A percentile compares a stretch with the other conserved stretches of the same genome.
Conservation (phyloP, 2,888 invertebrate genomes). For the Bembecia ichneumoniformis region DNA sequence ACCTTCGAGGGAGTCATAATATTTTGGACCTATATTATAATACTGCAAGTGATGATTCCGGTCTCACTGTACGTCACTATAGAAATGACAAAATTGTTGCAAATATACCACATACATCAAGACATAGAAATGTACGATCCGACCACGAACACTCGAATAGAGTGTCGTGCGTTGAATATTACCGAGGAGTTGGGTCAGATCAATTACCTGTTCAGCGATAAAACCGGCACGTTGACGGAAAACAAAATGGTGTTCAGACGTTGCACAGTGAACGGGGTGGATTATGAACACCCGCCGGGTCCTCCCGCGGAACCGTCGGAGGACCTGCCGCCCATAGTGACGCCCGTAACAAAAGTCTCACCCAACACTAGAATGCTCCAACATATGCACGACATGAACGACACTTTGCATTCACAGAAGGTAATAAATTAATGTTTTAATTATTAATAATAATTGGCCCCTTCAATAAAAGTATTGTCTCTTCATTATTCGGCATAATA, state of each 20-base stretch:
- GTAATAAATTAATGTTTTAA: slow-evolving; percentile 21
- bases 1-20: slow-evolving; percentile 85
- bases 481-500: too few species aligned
- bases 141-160: slow-evolving; percentile 78
- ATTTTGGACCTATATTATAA: slow-evolving; percentile 96
- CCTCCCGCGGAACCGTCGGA: slow-evolving; percentile 76
- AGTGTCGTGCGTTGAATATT: slow-evolving; percentile 96
- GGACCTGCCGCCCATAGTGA: slow-evolving; percentile 61
- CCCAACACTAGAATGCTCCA: slow-evolving; percentile 55
- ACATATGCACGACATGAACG: slow-evolving; percentile 50
- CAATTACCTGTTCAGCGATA: slow-evolving; percentile 93
- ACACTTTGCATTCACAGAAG: slow-evolving; percentile 74
- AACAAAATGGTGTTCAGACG: slow-evolving; percentile 97
- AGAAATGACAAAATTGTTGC: slow-evolving; percentile 95
- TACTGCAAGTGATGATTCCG: slow-evolving; percentile 97
- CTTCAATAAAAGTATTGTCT: too few species aligned
- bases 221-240: slow-evolving; percentile 97
- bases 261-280: slow-evolving; percentile 89
- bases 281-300: slow-evolving; percentile 87
- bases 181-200: slow-evolving; percentile 97
- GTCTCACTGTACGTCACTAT: slow-evolving; percentile 96
- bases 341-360: slow-evolving; percentile 58
- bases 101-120: slow-evolving; percentile 95
- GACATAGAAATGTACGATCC: slow-evolving; percentile 91
- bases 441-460: too few species aligned